Conservation (phyloP, 2,113 vertebrate genomes). For the Dunckerocampus dactyliophorus region DNA sequence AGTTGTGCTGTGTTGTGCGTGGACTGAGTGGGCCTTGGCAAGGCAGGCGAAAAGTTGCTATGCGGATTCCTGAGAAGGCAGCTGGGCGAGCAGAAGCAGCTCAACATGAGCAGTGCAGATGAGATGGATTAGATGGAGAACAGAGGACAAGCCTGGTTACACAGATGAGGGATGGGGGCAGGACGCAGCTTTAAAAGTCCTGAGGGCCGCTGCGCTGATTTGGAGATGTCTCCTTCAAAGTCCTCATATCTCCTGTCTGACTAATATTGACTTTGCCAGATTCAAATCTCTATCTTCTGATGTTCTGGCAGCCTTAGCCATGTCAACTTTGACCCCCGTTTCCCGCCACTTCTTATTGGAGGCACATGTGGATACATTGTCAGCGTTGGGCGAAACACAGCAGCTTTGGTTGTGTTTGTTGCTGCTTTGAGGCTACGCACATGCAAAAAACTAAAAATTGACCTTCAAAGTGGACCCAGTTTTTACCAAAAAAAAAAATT, state of each 20-base stretch:
- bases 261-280: constrained; percentile 66
- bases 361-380: constrained; percentile 57
- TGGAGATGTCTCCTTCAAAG: constrained; percentile 58
- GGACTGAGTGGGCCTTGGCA: constrained; percentile 18
- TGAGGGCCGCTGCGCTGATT: constrained; percentile 36
- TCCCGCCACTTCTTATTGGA: constrained; percentile 57
- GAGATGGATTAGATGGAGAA: constrained; percentile 56
- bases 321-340: constrained; percentile 58
- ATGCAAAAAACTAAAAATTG: constrained; percentile 26
- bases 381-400: constrained; percentile 33
- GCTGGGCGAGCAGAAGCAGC: constrained; percentile 37
- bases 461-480: constrained; percentile 26
- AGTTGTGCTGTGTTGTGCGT: constrained; percentile 49
- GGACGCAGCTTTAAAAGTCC: constrained; percentile 30
- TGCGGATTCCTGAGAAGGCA: constrained; percentile 44
- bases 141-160: constrained; percentile 36
- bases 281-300: constrained; percentile 58
- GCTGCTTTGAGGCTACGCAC: constrained; percentile 24
- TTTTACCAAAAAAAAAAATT: background rate
- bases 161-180: constrained; percentile 31
- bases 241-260: constrained; percentile 50
- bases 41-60: constrained; percentile 25
- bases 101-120: constrained; percentile 42
- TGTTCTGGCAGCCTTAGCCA: constrained; percentile 53
- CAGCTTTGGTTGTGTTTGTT: constrained; percentile 38